These are phyloP conservation scores for Stenoptilia bipunctidactyla DNA, from an alignment of 2,888 invertebrate genomes.

Conservation along the genomic window DNA sequence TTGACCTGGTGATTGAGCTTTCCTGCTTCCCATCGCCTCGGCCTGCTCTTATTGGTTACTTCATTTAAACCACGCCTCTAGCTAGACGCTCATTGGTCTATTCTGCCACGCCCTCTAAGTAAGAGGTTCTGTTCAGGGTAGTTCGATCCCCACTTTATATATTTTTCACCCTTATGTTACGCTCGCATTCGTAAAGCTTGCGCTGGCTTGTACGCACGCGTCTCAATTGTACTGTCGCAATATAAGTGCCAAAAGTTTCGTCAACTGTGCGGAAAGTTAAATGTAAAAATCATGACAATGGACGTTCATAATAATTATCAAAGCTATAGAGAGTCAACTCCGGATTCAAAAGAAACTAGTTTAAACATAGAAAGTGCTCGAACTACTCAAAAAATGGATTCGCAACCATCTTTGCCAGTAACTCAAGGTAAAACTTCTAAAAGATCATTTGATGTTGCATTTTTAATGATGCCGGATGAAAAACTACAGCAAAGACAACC, in stretches of 20 bases:
- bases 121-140: conserved; percentile 57
- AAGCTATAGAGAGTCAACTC: conserved; percentile 58
- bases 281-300: conserved; percentile 76
- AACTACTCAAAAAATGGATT: conserved; percentile 50
- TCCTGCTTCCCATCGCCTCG: conserved; percentile 50
- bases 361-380: conserved; percentile 61
- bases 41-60: conserved; percentile 41
- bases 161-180: conserved; percentile 66
- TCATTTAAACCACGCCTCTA: conserved; percentile 48
- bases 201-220: conserved; percentile 58
- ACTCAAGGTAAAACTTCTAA: conserved; percentile 69
- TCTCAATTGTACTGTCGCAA: conserved; percentile 36
- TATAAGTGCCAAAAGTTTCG: conserved; percentile 63
- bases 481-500: conserved; percentile 77
- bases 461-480: conserved; percentile 89
- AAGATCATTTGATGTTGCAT: conserved; percentile 91
- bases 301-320: conserved; percentile 73
- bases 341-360: conserved; percentile 59
- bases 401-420: conserved; percentile 44
- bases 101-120: conserved; percentile 48
- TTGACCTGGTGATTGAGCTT: conserved; percentile 69
- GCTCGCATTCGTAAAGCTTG: conserved; percentile 55
- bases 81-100: conserved; percentile 42
- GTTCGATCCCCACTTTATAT: conserved; percentile 65
- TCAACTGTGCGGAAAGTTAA: conserved; percentile 43